Conservation (phyloP, 1,140 invertebrate genomes). For the Cryptotermes secundus region DNA sequence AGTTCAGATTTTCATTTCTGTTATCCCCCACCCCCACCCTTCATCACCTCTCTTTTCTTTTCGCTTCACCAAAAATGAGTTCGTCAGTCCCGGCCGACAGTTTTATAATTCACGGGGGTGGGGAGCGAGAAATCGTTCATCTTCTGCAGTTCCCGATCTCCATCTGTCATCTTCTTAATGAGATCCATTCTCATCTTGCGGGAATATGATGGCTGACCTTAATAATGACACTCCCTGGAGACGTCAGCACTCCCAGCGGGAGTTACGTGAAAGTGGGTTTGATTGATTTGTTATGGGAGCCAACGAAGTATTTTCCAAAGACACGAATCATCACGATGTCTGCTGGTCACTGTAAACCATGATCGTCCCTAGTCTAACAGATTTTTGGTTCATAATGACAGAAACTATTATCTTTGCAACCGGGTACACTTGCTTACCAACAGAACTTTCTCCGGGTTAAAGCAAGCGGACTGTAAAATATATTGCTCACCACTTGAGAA, state of each 20-base stretch:
- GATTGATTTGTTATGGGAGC: neutral
- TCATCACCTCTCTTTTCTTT: neutral
- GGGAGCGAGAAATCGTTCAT: conserved; percentile 26
- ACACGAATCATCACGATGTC: too few relatives aligned
- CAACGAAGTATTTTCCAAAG: neutral
- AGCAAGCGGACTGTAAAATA: too few relatives aligned
- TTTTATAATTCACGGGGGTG: conserved; percentile 27
- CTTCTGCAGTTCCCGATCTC: conserved; percentile 18
- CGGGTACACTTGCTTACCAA: too few relatives aligned
- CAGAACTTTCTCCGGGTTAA: too few relatives aligned
- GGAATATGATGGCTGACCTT: neutral
- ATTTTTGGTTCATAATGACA: too few relatives aligned
- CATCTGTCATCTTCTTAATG: conserved; percentile 30
- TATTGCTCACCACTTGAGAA: too few relatives aligned
- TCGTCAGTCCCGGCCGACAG: conserved; percentile 21
- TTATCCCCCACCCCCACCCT: neutral
- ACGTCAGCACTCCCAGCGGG: neutral
- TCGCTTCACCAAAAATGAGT: conserved; percentile 21
- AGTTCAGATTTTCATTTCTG: neutral
- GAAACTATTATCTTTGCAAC: too few relatives aligned
- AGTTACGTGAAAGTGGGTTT: neutral
- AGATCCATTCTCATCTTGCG: conserved; percentile 21
- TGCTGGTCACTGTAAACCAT: too few relatives aligned
- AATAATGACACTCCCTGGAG: neutral
- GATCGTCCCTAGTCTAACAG: too few relatives aligned